Base-by-base conservation (phyloP, 2,797 vertebrate species). In the Salmo trutta region DNA sequence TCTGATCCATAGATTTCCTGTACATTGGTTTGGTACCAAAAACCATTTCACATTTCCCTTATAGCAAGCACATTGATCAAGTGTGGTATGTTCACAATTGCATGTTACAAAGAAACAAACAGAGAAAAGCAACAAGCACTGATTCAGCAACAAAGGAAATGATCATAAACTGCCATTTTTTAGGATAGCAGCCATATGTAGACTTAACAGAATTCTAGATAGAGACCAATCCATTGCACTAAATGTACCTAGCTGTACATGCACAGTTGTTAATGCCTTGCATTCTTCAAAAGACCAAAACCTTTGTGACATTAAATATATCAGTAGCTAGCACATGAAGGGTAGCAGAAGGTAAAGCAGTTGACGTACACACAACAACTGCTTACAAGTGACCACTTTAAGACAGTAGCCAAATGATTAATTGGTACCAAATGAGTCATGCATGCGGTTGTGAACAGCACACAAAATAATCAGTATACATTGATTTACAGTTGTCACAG, bases 111-210 rank as follows among this genome's bases (percentile, higher is more conserved):
- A 73, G 71, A 79, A 77, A 81, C 72, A 75, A 82, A 83, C 82
- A 85, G 68, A 66, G 68, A 78, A 76, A 86, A 70, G 78, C 77
- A 69, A 65, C 24, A 67, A 64, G 29, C 53, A 56, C 73, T 73
- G 81, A 83, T 82, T 73, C 64, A 78, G 59, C 79, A 78, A 80
- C 6, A 59, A 67, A 24, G 65, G 65, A 29, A 27, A 78, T 52
- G 6, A 71, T 69, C 84, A 83, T 88, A 90, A 92, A 94, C 94
- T 95, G 93, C 94, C 93, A 93, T 92, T 91, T 92, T 87, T 87
- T 94, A 94, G 94, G 93, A 95, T 93, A 94, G 94, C 91, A 95
- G 94, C 94, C 94, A 95, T 95, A 95, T 84, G 75, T 85, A 86
- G 85, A 89, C 85, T 86, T 81, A 67, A 90, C 86, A 88, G 84